Evolutionary conservation across 2,113 vertebrate genomes (phyloP), one percentile per base, ranked within the genome.

Genomic region (Platichthys flesus): DNA sequence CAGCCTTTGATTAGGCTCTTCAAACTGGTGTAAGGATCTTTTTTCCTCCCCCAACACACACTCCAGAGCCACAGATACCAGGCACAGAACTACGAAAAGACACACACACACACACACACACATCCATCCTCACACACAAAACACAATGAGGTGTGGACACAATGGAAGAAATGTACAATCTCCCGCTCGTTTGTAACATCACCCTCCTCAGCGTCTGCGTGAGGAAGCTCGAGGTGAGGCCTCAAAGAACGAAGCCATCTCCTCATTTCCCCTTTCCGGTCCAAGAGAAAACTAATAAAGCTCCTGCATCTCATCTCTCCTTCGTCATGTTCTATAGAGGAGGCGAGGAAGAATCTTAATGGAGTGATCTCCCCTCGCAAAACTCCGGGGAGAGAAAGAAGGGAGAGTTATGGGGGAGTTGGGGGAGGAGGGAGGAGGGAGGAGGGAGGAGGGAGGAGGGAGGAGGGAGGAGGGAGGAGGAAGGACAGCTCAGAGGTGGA

Each of bases 1-100:
- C 79, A 71, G 79, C 64, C 76, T 90, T 88, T 91, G 89, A 91
- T 89, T 83, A 84, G 74, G 21, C 82, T 83, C 85, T 84, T 91
- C 84, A 90, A 85, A 90, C 79, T 28, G 1, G 59, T 72, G 87
- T 86, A 79, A 68, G 71, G 63, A 71, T 74, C 68, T 20, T 56
- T 35, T 31, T 6, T 1, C 47, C 16, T 4, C 47, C 16, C 15
- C 3, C 35, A 60, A 71, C 26, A 79, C 74, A 74, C 76, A 71
- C 74, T 76, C 70, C 60, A 55, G 42, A 74, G 68, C 61, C 82
- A 56, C 76, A 57, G 15, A 31, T 56, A 69, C 55, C 18, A 5
- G n/a, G n/a, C 59, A 60, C 40, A 9, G 35, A 40, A 64, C 21
- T 23, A 79, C 63, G 70, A 26, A 4, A 26, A 4, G 13, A 14